Conservation (phyloP, 2,888 invertebrate species). For the Zhengitettix transpicula region DNA sequence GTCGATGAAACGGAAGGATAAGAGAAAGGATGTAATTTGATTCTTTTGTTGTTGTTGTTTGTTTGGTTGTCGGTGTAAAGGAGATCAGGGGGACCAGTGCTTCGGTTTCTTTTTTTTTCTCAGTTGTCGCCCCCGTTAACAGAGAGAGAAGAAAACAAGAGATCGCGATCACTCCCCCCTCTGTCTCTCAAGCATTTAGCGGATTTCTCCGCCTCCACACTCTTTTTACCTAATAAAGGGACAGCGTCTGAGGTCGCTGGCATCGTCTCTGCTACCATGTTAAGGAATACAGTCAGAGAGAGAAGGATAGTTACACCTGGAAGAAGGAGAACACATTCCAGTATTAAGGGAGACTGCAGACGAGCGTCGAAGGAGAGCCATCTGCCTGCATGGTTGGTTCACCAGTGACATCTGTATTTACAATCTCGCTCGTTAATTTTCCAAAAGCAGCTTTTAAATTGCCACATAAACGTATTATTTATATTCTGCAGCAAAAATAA, state of each 20-base stretch:
- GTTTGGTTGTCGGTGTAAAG: too few relatives aligned
- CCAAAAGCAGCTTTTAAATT: too few relatives aligned
- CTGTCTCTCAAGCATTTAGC: slow-evolving; percentile 7
- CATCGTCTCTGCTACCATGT: slow-evolving; percentile 98
- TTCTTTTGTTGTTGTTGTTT: too few relatives aligned
- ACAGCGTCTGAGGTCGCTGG: slow-evolving; percentile 92
- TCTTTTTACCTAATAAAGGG: slow-evolving; percentile 58
- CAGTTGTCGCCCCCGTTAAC: background rate
- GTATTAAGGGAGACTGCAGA: slow-evolving; percentile 2
- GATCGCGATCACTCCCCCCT: background rate
- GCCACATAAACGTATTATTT: too few relatives aligned
- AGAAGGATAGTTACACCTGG: slow-evolving; percentile 91
- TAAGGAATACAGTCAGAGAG: slow-evolving; percentile 93
- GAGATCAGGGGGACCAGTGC: background rate
- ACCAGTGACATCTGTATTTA: too few relatives aligned
- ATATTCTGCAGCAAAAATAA: too few relatives aligned
- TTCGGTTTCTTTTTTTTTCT: background rate
- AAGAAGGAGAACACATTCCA: slow-evolving; percentile 17
- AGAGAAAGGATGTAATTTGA: too few relatives aligned
- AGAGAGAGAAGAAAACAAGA: background rate
- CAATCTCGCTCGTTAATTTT: too few relatives aligned
- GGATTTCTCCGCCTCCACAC: background rate
- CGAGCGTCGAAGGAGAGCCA: too few relatives aligned
- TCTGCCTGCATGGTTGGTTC: too few relatives aligned
- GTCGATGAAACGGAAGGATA: too few relatives aligned